Evolutionary conservation across 2,797 vertebrate species (phyloP), one percentile per base, ranked within the genome.

Genomic region (Characodon lateralis): DNA sequence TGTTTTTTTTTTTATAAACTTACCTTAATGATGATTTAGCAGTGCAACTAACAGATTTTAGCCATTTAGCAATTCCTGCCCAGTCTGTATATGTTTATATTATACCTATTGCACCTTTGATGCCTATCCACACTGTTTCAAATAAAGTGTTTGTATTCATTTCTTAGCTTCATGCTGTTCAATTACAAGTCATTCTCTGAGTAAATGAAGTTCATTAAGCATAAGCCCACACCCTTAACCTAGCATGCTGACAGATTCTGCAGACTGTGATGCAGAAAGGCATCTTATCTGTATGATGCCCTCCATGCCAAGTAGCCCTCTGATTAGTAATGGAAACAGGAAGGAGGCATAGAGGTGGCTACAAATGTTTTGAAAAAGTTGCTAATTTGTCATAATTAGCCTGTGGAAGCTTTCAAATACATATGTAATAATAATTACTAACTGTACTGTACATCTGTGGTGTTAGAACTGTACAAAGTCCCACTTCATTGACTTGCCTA

Each of bases 401-500:
- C 28, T 13, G 41, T 8, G 5, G 14, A 9, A 61, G 50, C 43
- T 86, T 65, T 31, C 22, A 69, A n/a, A 78, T 59, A 75, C 69
- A 61, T 56, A 56, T 43, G 26, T 65, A 71, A 71, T 80, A 76
- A 84, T 76, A 58, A 81, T 82, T 51, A 72, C 74, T 22, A 81
- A 55, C 48, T 74, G 20, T 53, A 31, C 48, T 74, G 31, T 63
- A 53, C 31, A 59, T 69, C 74, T 84, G 70, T 7, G 6, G 85
- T 61, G 6, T 68, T n/a, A 63, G 58, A 51, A 72, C 79, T 74
- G 71, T 72, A 82, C 51, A 59, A 41, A 78, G 66, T 81, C 61
- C 58, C 63, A 61, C 73, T 74, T 85, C 78, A 74, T 58, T 81
- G 77, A 78, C 69, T 83, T 69, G 16, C 18, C 71, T 87, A 85